Evolutionary conservation across 2,113 vertebrate species (phyloP), one percentile per base, ranked within the genome.

Genomic region (Ailuropoda melanoleuca): DNA sequence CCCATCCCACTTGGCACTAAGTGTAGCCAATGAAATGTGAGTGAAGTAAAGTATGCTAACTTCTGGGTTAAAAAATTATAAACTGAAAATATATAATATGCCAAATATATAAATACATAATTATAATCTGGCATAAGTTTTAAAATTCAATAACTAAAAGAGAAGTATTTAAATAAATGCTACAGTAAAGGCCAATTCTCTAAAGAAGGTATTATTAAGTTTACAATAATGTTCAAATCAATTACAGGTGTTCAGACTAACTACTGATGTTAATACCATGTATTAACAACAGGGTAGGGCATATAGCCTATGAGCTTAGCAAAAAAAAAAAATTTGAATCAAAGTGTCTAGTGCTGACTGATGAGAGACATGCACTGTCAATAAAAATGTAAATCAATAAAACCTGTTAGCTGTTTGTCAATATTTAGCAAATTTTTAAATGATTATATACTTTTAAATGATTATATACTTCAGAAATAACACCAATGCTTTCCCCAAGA

Each of bases 131-230:
- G 83, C 82, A 83, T 90, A 64, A 93, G 8, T 29, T 81, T 95
- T 34, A 66, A 94, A 81, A 85, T 92, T 93, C 66, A 68, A 11
- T 60, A 64, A 37, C 74, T 68, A 81, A 84, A 66, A 72, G 18
- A 53, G 26, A 68, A 95, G 56, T 64, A 92, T 80, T 94, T 96
- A 58, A 68, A 43, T 81, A 87, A 93, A 31, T 82, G 48, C 60
- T 83, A 77, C 18, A 26, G 74, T 66, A 90, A 82, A 94, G 18
- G n/a, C 13, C 13, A 82, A 55, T 62, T 78, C 50, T 91, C 53
- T 70, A 96, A 88, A 92, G 81, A 72, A 93, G 9, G 2, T 58
- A 58, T 66, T 66, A 75, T 34, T 92, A 70, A 80, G 14, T 60
- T 70, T 53, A 50, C 6, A 58, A 53, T 92, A 68, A 39, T 60